Conservation (phyloP, 2,888 invertebrate species). For the Bellardia pandia region DNA sequence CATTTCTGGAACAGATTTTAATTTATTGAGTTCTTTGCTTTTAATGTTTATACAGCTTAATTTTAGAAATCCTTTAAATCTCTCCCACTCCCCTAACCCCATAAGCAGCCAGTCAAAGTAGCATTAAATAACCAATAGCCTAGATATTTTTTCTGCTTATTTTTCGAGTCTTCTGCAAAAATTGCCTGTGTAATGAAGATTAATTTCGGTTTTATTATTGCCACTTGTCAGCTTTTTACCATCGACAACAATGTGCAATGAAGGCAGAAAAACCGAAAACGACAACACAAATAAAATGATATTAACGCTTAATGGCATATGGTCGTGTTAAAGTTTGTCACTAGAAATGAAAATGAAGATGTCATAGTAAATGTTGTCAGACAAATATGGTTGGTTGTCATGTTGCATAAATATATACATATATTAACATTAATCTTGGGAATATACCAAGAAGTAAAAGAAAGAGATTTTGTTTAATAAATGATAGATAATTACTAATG, state of each 20-base stretch:
- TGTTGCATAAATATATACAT: background rate
- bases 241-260: background rate
- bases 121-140: too few relatives aligned
- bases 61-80: too few relatives aligned
- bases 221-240: background rate
- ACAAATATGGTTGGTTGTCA: background rate
- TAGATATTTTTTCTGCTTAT: too few relatives aligned
- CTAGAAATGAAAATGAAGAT: slow-evolving; percentile 4
- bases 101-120: too few relatives aligned
- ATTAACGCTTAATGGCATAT: slow-evolving; percentile 1
- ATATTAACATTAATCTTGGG: too few relatives aligned
- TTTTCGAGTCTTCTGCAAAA: background rate
- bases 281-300: background rate
- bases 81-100: too few relatives aligned
- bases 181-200: slow-evolving; percentile 11
- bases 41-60: too few relatives aligned
- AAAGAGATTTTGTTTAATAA: too few relatives aligned
- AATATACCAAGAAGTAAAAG: too few relatives aligned
- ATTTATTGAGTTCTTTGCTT: too few relatives aligned
- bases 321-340: slow-evolving; percentile 27
- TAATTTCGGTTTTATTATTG: slow-evolving; percentile 31
- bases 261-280: background rate
- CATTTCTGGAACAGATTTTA: too few relatives aligned
- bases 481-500: too few relatives aligned
- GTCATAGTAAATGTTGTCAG: background rate